Conservation (phyloP, 2,113 vertebrate species). For the Aegotheles bennettii region DNA sequence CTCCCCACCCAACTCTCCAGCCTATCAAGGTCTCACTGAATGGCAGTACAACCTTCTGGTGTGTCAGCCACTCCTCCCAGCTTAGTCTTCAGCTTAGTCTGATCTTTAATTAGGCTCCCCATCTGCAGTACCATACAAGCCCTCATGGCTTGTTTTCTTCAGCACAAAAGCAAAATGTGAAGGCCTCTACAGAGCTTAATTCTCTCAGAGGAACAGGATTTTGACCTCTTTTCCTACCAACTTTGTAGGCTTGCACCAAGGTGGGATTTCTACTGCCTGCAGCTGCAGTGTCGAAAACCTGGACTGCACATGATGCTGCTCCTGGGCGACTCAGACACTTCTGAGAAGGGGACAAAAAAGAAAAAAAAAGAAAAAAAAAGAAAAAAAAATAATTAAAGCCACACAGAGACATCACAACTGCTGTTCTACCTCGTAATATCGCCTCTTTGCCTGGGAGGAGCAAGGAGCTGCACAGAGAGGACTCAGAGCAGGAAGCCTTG, state of each 20-base stretch:
- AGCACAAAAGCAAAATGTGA: neutral
- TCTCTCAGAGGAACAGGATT: neutral
- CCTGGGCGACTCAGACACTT: neutral
- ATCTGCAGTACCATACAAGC: neutral
- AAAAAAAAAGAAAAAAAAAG: neutral
- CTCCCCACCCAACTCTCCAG: no score
- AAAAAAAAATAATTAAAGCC: neutral
- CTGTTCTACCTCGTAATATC: neutral
- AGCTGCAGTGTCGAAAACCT: neutral
- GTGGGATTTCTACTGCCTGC: neutral
- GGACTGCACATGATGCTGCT: neutral
- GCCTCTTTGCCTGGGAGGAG: neutral
- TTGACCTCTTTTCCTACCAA: neutral
- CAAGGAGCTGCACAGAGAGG: neutral
- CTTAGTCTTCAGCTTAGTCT: no score
- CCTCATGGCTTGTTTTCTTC: neutral
- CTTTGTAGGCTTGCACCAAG: neutral
- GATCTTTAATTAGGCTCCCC: neutral
- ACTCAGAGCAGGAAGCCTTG: neutral
- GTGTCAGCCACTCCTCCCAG: no score
- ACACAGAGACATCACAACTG: accelerated
- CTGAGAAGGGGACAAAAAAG: neutral
- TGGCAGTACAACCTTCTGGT: no score
- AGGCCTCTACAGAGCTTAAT: neutral
- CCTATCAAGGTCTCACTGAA: no score